Percentiles rank a stretch among this genome's conserved stretches.
Conservation (phyloP, 2,888 invertebrate genomes). For the Netelia melanura region DNA sequence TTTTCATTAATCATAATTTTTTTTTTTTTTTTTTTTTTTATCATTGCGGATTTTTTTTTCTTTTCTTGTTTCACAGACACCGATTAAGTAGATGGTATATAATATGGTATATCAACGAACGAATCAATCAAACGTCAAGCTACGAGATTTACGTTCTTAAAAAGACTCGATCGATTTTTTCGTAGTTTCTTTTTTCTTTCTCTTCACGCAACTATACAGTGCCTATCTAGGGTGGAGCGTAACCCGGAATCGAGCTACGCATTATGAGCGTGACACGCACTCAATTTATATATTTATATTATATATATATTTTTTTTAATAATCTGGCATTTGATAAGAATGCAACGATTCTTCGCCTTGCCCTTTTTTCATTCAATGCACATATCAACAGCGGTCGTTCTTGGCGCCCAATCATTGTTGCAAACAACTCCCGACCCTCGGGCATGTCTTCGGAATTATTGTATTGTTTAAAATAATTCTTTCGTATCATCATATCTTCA, state of each 20-base stretch:
- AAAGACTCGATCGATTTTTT: constrained; percentile 61
- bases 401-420: constrained; percentile 48
- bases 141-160: constrained; percentile 62
- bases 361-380: constrained; percentile 47
- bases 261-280: constrained; percentile 65
- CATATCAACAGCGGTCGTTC: constrained; percentile 38
- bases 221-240: constrained; percentile 75
- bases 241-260: constrained; percentile 63
- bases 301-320: constrained; percentile 35
- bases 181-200: constrained; percentile 46
- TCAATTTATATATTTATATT: constrained; percentile 64
- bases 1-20: constrained; percentile 48
- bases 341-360: constrained; percentile 29
- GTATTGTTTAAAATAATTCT: constrained; percentile 19
- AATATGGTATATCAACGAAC: constrained; percentile 68
- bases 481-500: constrained; percentile 40
- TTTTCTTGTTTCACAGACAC: constrained; percentile 72
- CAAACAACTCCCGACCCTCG: constrained; percentile 38
- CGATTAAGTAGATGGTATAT: constrained; percentile 76
- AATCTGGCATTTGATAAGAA: constrained; percentile 46
- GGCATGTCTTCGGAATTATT: constrained; percentile 2
- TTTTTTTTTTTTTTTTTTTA: constrained; percentile 15
- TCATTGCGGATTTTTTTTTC: constrained; percentile 53
- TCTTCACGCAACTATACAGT: constrained; percentile 72
- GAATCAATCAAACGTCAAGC: constrained; percentile 66